These are phyloP conservation scores for Alca torda DNA, from an alignment of 2,797 vertebrate genomes.

Conservation along the genomic window DNA sequence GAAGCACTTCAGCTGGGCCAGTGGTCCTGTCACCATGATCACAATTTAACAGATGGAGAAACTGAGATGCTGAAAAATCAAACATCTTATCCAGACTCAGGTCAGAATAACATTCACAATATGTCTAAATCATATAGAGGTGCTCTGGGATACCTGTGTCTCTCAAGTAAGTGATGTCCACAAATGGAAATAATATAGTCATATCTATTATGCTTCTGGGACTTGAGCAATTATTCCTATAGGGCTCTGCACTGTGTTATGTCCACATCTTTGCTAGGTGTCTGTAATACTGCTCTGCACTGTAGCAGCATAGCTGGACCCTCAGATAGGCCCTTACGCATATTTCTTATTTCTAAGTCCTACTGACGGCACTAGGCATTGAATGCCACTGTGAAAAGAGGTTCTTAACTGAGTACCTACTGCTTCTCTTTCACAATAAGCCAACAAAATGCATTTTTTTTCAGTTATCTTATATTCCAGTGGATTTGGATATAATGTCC, in stretches of 20 bases:
- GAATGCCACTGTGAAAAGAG: not conserved
- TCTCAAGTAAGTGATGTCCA: not conserved
- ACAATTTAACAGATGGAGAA: not conserved
- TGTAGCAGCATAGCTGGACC: accelerated
- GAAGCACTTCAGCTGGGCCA: too few relatives aligned
- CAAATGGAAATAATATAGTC: not conserved
- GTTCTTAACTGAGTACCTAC: not conserved
- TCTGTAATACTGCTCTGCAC: not conserved
- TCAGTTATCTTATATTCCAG: not conserved
- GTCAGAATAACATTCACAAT: not conserved
- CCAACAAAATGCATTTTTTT: not conserved
- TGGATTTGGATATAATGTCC: not conserved
- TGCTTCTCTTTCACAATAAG: not conserved
- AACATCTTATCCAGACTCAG: not conserved
- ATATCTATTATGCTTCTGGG: not conserved
- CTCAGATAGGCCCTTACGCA: not conserved
- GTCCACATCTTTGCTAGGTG: not conserved
- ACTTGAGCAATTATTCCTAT: not conserved
- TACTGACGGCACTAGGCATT: not conserved
- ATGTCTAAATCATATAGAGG: not conserved
- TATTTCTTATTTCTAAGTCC: not conserved
- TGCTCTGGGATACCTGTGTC: not conserved
- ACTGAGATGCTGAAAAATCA: not conserved
- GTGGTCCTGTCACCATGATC: too few relatives aligned
- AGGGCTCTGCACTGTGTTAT: not conserved